Base-by-base conservation (phyloP, 1,140 invertebrate genomes). In the Stenopsyche tienmushanensis region DNA sequence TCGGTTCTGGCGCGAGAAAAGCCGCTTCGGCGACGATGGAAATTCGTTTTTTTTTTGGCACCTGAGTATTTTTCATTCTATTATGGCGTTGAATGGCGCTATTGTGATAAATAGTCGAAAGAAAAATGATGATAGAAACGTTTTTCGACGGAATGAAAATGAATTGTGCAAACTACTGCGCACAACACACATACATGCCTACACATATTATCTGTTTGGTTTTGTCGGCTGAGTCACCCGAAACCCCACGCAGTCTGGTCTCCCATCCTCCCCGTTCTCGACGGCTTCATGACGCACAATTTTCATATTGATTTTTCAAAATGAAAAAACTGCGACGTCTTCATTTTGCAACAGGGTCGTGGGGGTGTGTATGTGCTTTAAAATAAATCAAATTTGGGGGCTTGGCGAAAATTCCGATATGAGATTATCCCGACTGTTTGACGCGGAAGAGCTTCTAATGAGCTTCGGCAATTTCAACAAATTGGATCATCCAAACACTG, bases 101-200 rank as follows among this genome's bases (percentile, higher is more conserved):
- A 55, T 55, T 55, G 52, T 55, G 52, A 57, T 57, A 57, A 57
- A 53, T 53, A 53, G 50, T 13, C 50, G 50, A 53, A 53, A 53
- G 54, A 57, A 57, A 42, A 57, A 57, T 57, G 54, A 57, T 57
- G 54, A 57, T 57, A 42, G 39, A 57, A 57, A 57, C 54, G 54
- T 57, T 57, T 57, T 57, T 39, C 54, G 34, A 20, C 34, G 13
- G 39, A 57, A 57, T 57, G 54, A 57, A 29, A 57, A 57, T 57
- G 54, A 57, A 57, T 57, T 57, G 54, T 57, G 9, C n/a, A 21
- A 15, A n/a, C 52, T n/a, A 25, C 1, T 25, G 50, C 5, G 5
- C 2, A 15, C 25, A 53, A 29, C 24, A 21, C 18, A 52, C 7
- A 41, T 39, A 55, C 34, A 41, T 18, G 41, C 10, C 1, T 21